phyloP scores from a whole-genome alignment of 2,797 vertebrate genomes.

The Sardinella longiceps region DNA sequence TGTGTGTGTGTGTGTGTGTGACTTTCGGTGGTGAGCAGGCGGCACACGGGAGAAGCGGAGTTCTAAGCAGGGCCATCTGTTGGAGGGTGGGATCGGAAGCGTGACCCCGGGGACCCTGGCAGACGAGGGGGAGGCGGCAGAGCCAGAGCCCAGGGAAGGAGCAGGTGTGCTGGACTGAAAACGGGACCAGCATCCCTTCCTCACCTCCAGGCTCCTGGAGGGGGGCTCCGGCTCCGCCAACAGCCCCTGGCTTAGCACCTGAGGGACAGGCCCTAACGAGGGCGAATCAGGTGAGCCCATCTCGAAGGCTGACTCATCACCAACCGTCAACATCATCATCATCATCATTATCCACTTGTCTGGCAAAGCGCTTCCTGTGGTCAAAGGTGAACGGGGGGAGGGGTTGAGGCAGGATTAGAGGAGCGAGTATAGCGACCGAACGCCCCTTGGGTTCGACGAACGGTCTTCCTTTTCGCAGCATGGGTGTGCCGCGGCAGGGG shows the following conservation, averaged over 20 bases:
- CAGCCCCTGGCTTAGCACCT: background rate
- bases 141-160: conserved; percentile 41
- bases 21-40: background rate
- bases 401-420: conserved; percentile 9
- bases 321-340: background rate
- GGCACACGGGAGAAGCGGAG: conserved; percentile 17
- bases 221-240: conserved; percentile 11
- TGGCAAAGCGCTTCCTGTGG: conserved; percentile 30
- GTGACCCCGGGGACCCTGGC: conserved; percentile 48
- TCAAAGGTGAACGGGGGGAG: conserved; percentile 31
- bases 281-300: conserved; percentile 30
- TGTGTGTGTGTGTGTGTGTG: conserved; percentile 13
- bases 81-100: conserved; percentile 60
- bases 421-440: background rate
- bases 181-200: conserved; percentile 36
- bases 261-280: conserved; percentile 3
- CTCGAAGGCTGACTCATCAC: conserved; percentile 9
- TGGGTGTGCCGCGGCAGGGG: background rate
- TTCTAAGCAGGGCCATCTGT: conserved; percentile 60
- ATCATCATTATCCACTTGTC: background rate
- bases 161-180: conserved; percentile 51
- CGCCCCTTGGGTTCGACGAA: background rate
- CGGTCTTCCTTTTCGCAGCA: background rate
- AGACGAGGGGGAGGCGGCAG: conserved; percentile 50
- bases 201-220: conserved; percentile 22